Base-by-base conservation (phyloP, 2,888 invertebrate genomes). In the Pachymerium ferrugineum region DNA sequence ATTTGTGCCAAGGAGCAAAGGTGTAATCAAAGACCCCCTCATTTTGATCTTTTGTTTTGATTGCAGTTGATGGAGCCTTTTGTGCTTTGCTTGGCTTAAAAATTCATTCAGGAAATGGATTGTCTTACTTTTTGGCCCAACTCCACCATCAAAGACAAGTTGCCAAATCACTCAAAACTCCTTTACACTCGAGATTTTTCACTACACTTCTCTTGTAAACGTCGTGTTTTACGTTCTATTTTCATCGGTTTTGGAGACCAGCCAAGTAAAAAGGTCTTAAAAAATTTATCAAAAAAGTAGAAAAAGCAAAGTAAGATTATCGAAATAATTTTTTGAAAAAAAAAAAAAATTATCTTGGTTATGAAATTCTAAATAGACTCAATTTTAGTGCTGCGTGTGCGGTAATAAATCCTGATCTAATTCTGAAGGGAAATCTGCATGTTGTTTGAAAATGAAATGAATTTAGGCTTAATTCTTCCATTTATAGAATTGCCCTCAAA, bases 401-500 rank as follows among this genome's bases (percentile, higher is more conserved):
- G n/a, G n/a, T n/a, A n/a, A n/a, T n/a, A n/a, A n/a, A n/a, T n/a
- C n/a, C n/a, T n/a, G n/a, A n/a, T n/a, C n/a, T n/a, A n/a, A n/a
- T n/a, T n/a, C n/a, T 38, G 8, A 38, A 38, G 16, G 4, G 38
- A 16, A 38, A 3, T 28, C 28, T 62, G 3, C 25, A 62, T 25
- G 28, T 28, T 22, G 22, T 25, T 62, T 62, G 62, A 28, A 25
- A 16, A 25, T 62, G 22, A 54, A 54, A 22, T 54, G 28, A 54
- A 25, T 62, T 62, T 62, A 62, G 25, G 28, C 28, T 62, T 62
- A 62, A 62, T 62, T 62, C 28, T 14, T 25, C 62, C 62, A 62
- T 62, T 62, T 62, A 62, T 62, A 62, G 62, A 62, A 62, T 25
- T 62, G 62, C 62, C 62, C 62, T 62, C 62, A 62, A 62, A 62